Conservation (phyloP, 2,888 invertebrate species). For the Drosophila pseudotalamancana region DNA sequence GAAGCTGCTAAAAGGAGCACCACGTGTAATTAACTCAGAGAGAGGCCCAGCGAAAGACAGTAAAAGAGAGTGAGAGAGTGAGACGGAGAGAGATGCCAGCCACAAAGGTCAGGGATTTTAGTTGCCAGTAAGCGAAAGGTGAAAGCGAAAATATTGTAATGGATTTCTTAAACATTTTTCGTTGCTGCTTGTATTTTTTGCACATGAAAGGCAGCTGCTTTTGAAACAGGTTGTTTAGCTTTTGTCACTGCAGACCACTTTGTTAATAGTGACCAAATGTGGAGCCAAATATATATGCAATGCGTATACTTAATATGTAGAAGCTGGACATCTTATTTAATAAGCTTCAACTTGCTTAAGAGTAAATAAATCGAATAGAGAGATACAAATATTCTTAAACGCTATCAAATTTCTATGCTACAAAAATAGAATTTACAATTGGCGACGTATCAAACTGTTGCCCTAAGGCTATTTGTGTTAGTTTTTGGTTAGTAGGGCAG, state of each 20-base stretch:
- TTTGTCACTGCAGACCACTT: neutral
- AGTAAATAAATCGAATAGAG: no score
- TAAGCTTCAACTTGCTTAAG: neutral
- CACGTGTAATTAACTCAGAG: conserved; percentile 67
- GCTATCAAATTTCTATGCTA: no score
- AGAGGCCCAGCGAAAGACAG: neutral
- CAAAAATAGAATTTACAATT: no score
- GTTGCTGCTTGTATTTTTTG: no score
- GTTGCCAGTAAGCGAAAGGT: conserved; percentile 50
- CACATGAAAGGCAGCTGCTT: conserved; percentile 48
- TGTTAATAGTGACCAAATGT: conserved; percentile 17
- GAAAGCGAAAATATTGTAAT: conserved; percentile 69
- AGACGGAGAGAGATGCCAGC: conserved; percentile 24
- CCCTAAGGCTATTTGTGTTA: no score
- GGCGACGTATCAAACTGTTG: no score
- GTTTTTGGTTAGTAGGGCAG: no score
- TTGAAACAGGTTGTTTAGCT: conserved; percentile 55
- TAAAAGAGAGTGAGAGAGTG: neutral
- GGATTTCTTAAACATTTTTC: conserved; percentile 54
- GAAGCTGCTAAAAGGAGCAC: conserved; percentile 15
- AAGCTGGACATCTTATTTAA: neutral
- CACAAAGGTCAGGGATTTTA: conserved; percentile 74
- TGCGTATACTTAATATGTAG: neutral
- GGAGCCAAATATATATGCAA: conserved; percentile 30
- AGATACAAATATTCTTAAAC: no score